phyloP scores from a whole-genome alignment of 2,797 vertebrate genomes.

The Nyctalus aviator region DNA sequence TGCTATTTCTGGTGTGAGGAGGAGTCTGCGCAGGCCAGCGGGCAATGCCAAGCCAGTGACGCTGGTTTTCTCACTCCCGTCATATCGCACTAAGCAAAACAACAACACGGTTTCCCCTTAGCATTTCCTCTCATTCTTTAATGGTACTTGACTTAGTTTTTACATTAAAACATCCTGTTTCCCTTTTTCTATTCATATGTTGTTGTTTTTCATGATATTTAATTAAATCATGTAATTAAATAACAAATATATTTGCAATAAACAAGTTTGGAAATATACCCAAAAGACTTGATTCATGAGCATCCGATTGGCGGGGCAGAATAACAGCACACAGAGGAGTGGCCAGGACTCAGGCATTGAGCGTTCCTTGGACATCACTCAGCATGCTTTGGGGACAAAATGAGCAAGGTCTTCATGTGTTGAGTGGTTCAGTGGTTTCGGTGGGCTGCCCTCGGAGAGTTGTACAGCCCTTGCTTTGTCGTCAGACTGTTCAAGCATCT shows the following conservation, averaged over 20 bases:
- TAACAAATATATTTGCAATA: not conserved
- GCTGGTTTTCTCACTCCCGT: not conserved
- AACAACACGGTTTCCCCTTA: not conserved
- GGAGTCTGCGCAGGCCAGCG: not conserved
- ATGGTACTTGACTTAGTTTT: not conserved
- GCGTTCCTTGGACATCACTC: fast-evolving
- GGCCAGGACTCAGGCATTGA: not conserved
- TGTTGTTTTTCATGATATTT: not conserved
- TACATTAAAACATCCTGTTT: not conserved
- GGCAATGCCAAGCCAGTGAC: fast-evolving
- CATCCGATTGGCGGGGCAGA: not conserved
- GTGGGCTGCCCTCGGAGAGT: too few species aligned
- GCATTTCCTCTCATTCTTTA: not conserved
- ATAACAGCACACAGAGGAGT: fast-evolving
- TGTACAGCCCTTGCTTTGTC: not conserved
- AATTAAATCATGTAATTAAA: not conserved
- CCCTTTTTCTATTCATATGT: not conserved
- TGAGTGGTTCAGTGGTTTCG: too few species aligned
- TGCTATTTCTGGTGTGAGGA: too few species aligned
- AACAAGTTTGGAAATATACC: not conserved
- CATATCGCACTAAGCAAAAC: not conserved
- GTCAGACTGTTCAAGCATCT: not conserved
- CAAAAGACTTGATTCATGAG: not conserved
- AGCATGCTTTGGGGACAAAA: not conserved
- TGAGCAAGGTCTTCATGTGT: not conserved